Base-by-base conservation (phyloP, 1,140 invertebrate species). In the Ditylenchus dipsaci region DNA sequence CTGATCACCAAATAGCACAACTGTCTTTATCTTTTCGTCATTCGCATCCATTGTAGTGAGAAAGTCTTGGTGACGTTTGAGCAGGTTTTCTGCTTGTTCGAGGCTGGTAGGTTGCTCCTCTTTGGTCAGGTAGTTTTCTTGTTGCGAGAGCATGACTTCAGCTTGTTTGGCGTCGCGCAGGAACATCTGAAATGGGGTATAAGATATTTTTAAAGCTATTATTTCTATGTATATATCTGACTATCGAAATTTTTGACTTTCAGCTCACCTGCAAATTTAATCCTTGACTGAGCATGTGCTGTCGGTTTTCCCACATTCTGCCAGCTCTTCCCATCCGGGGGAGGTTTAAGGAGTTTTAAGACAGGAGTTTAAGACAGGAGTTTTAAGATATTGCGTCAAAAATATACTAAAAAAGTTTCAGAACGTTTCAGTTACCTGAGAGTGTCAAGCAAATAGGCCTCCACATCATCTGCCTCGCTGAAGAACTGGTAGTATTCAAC, bases 21-120 rank as follows among this genome's bases (percentile, higher is more conserved):
- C 91, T 1, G 89, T 90, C 83, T 97, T 95, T 80, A 99, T 92
- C 85, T 98, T 98, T 79, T 99, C 96, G 84, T 98, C 95, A 85
- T 99, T 99, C 3, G 95, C 95, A 85, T 98, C 95, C 92, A 98
- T 95, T 0, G 95, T 97, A 0, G 93, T 97, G 75, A 97, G 89
- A 87, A 98, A 97, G 1, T 95, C 92, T 84, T 98, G 95, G 85
- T 98, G 94, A 21, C 93, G 89, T 84, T 76, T 98, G 75, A 97
- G 90, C 79, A 93, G 87, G 79, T 94, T 94, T 83, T 99, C 95
- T 33, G 94, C 95, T 83, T 96, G 92, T 84, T 99, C 96, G 58
- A 97, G 86, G 79, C 91, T 93, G 9, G 88, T 86, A 5, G 95
- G 95, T 9, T 91, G 91, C 80, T 97, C 95, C 83, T 95, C 93